Evolutionary conservation across 2,888 invertebrate genomes (phyloP).

Genomic region (Tenthredo notha): DNA sequence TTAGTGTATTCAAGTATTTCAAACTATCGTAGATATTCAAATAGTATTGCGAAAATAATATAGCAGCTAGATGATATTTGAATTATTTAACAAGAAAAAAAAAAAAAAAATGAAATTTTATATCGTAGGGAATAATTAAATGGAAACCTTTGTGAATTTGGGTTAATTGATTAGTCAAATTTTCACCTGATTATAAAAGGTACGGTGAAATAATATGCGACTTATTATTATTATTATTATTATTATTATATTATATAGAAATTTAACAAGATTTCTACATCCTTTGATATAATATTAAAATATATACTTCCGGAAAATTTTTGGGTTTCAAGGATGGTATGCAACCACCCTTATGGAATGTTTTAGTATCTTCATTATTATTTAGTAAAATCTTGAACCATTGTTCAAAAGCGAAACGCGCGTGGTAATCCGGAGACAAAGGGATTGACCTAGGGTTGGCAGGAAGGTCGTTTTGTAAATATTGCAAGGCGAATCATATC

Average conservation of each 20-base stretch:
- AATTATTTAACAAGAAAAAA: no score
- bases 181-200: not conserved
- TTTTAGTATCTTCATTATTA: not conserved
- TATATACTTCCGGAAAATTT: not conserved
- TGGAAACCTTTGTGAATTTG: not conserved
- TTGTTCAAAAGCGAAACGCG: not conserved
- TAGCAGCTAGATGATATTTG: not conserved
- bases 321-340: not conserved
- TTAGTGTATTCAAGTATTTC: not conserved
- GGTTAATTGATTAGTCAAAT: not conserved
- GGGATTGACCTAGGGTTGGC: not conserved
- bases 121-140: not conserved
- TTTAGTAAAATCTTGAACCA: not conserved
- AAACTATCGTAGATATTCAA: no score
- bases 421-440: slow-evolving; percentile 37
- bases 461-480: slow-evolving; percentile 25
- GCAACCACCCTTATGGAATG: not conserved
- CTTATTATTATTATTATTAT: no score
- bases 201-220: not conserved
- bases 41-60: no score
- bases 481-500: slow-evolving; percentile 27
- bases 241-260: not conserved
- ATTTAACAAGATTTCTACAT: not conserved
- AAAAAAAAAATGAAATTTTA: not conserved
- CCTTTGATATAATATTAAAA: slow-evolving; percentile 10